These are phyloP conservation scores for Melanerpes formicivorus DNA, from an alignment of 2,113 vertebrate genomes.

Conservation along the genomic window DNA sequence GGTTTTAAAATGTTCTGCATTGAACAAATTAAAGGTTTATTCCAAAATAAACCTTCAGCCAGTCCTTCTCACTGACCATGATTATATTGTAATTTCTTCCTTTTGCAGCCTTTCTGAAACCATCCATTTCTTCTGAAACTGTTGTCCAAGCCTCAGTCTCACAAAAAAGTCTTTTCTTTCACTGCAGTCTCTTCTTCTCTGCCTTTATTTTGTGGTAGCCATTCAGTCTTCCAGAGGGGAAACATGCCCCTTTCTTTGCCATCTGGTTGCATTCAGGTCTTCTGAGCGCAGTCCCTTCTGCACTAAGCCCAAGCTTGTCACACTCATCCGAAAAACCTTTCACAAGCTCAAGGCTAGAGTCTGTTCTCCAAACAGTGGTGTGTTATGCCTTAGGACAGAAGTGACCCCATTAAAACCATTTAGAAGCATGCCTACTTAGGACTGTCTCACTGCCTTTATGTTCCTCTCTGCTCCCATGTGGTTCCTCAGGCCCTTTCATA, in stretches of 20 bases:
- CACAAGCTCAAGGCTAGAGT: neutral
- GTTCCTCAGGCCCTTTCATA: neutral
- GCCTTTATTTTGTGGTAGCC: neutral
- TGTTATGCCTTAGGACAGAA: constrained; percentile 37
- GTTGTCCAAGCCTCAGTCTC: neutral
- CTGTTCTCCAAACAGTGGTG: neutral
- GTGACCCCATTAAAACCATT: constrained; percentile 61
- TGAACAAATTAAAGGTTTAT: neutral
- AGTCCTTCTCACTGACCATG: neutral
- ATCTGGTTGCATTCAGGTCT: neutral
- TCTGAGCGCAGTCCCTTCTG: neutral
- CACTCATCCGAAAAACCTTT: constrained; percentile 22
- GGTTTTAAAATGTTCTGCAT: neutral
- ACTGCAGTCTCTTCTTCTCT: neutral
- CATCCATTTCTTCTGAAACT: neutral
- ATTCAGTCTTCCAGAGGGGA: neutral
- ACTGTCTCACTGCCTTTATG: neutral
- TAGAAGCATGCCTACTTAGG: neutral
- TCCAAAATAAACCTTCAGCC: neutral
- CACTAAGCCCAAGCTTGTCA: neutral
- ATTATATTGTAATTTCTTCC: neutral
- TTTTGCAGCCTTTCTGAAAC: neutral
- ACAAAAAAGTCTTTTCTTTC: neutral
- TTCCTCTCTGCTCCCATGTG: neutral
- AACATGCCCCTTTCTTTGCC: neutral